A percentile compares a stretch with the other conserved stretches of the same genome.
These are phyloP conservation scores for Columba janthina DNA, from an alignment of 2,113 vertebrate genomes.

Conservation along the genomic window DNA sequence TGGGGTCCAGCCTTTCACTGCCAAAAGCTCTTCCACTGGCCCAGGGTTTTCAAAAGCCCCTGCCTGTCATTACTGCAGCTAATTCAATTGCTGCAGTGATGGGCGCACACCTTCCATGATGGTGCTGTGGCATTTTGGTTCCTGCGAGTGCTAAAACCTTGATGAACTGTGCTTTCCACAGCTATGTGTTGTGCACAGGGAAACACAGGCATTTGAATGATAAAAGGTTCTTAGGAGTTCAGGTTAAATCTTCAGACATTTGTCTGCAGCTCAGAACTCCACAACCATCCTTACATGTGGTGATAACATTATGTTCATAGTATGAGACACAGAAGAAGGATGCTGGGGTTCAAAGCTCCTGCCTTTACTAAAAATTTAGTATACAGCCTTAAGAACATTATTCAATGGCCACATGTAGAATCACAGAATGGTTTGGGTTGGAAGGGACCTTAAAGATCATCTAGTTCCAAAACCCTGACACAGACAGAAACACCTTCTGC, in stretches of 20 bases:
- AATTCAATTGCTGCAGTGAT: neutral
- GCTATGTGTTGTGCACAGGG: accelerated
- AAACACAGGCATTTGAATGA: neutral
- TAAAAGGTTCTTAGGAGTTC: neutral
- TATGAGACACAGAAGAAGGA: neutral
- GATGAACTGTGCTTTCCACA: accelerated
- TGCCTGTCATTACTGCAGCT: neutral
- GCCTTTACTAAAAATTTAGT: neutral
- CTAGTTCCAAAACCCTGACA: no score
- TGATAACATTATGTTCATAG: neutral
- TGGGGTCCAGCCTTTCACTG: neutral
- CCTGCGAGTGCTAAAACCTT: neutral
- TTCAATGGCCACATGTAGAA: neutral
- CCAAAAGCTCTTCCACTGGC: neutral
- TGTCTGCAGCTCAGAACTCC: neutral
- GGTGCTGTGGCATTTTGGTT: neutral
- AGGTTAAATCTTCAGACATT: neutral
- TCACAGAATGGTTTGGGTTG: no score
- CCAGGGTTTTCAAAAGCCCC: neutral
- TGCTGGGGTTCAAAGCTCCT: neutral
- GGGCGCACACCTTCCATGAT: neutral
- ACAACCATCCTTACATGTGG: neutral
- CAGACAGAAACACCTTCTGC: no score
- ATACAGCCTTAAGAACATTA: neutral
- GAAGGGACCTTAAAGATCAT: no score